phyloP scores from a whole-genome alignment of 1,140 invertebrate species.

The Diachasmimorpha longicaudata region DNA sequence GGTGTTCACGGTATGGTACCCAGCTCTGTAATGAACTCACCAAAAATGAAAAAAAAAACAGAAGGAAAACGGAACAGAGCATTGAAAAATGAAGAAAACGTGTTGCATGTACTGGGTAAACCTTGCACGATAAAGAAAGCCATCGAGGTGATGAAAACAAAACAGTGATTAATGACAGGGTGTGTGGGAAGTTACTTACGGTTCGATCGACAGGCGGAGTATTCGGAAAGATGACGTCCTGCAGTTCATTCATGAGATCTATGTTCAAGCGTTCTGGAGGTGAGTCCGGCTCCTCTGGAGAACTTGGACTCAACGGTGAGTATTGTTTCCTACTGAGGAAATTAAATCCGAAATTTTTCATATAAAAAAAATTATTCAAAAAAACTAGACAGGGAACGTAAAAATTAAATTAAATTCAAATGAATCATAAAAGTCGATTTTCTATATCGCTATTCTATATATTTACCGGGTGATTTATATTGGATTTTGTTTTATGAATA shows the following conservation, averaged over 20 bases:
- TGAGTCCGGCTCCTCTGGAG: constrained; percentile 61
- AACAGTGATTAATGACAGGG: constrained; percentile 3
- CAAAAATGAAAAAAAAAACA: constrained; percentile 10
- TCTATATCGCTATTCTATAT: too few species aligned
- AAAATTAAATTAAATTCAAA: too few species aligned
- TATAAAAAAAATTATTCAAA: background rate
- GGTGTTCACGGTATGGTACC: too few species aligned
- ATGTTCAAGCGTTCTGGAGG: constrained; percentile 63
- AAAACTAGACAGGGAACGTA: background rate
- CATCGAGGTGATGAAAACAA: constrained; percentile 12
- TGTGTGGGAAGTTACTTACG: constrained; percentile 53
- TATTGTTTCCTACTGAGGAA: constrained; percentile 60
- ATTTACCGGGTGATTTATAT: too few species aligned
- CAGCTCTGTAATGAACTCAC: too few species aligned
- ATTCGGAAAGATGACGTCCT: constrained; percentile 67
- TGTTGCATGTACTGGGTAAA: background rate
- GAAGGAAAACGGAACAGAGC: constrained; percentile 5
- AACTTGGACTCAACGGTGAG: constrained; percentile 62
- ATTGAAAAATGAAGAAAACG: background rate
- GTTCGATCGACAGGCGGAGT: constrained; percentile 64
- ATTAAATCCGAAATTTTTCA: background rate
- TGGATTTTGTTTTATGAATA: background rate
- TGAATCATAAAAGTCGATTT: too few species aligned
- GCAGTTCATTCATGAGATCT: constrained; percentile 72
- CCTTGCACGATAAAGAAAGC: background rate